phyloP scores from a whole-genome alignment of 1,140 invertebrate genomes.

The Drosophila rufa region DNA sequence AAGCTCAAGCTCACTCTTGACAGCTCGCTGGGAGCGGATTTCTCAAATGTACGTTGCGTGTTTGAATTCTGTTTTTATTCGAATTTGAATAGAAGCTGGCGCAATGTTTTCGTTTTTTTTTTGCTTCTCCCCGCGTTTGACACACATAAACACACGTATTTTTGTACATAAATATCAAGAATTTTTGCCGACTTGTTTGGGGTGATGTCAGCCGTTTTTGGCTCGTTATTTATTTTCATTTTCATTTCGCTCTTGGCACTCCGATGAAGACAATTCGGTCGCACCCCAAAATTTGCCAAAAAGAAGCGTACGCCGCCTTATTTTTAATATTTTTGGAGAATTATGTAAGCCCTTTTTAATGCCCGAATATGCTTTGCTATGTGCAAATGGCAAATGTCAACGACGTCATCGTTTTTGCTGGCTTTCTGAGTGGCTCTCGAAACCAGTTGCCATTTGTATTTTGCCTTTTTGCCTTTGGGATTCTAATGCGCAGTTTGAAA shows the following conservation, averaged over 20 bases:
- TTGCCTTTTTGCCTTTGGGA: conserved; percentile 15
- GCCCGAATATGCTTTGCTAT: conserved; percentile 5
- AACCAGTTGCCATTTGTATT: conserved; percentile 19
- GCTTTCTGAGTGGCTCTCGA: conserved; percentile 2
- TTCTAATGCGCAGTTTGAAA: conserved; percentile 44
- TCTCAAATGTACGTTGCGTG: conserved; percentile 24
- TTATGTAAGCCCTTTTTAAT: conserved; percentile 43
- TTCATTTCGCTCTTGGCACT: conserved; percentile 32
- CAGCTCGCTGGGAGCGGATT: conserved; percentile 17
- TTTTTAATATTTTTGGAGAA: conserved; percentile 21
- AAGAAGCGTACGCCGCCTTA: background rate
- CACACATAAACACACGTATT: conserved; percentile 42
- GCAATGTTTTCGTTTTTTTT: conserved; percentile 37
- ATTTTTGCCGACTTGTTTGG: conserved; percentile 62
- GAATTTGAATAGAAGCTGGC: conserved; percentile 51
- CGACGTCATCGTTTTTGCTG: conserved; percentile 11
- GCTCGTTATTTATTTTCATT: conserved; percentile 46
- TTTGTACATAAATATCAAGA: conserved; percentile 36
- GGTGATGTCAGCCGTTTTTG: conserved; percentile 66
- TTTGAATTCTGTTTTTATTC: conserved; percentile 50
- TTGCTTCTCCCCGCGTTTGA: conserved; percentile 28
- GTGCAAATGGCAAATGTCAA: conserved; percentile 3
- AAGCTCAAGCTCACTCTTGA: conserved; percentile 3
- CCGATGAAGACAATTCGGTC: background rate
- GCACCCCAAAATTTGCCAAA: background rate